These are phyloP conservation scores for Machimus atricapillus DNA, from an alignment of 2,888 invertebrate species.

Conservation along the genomic window DNA sequence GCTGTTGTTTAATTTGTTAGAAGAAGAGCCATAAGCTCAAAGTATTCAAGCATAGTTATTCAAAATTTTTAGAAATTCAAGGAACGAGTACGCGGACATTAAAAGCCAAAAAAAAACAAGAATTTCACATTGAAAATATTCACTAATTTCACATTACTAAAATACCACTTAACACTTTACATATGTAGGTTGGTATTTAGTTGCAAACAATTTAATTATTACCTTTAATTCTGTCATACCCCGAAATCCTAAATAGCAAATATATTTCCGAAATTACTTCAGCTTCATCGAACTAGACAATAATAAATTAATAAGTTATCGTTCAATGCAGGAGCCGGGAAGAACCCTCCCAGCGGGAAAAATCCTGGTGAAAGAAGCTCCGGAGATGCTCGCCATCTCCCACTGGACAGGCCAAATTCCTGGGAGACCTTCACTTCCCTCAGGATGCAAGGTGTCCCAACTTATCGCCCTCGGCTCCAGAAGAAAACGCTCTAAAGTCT, in stretches of 20 bases:
- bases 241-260: background rate
- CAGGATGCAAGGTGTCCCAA: constrained; percentile 73
- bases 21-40: too few relatives aligned
- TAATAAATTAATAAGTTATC: background rate
- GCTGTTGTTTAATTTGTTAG: too few relatives aligned
- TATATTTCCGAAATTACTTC: background rate
- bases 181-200: too few relatives aligned
- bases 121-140: too few relatives aligned
- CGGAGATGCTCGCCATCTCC: constrained; percentile 81
- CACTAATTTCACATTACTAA: too few relatives aligned
- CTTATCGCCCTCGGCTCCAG: constrained; percentile 78
- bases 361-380: constrained; percentile 76
- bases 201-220: background rate
- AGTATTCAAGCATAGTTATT: too few relatives aligned
- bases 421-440: constrained; percentile 74
- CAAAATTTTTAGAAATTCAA: too few relatives aligned
- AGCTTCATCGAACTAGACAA: background rate
- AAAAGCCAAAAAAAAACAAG: too few relatives aligned
- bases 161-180: too few relatives aligned
- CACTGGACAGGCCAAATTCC: constrained; percentile 83
- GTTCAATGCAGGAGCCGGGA: constrained; percentile 56
- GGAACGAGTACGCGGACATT: too few relatives aligned
- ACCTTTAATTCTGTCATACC: background rate
- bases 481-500: constrained; percentile 73
- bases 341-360: constrained; percentile 61